These are phyloP conservation scores for Drosophila merina DNA, from an alignment of 2,888 invertebrate species.

Conservation along the genomic window DNA sequence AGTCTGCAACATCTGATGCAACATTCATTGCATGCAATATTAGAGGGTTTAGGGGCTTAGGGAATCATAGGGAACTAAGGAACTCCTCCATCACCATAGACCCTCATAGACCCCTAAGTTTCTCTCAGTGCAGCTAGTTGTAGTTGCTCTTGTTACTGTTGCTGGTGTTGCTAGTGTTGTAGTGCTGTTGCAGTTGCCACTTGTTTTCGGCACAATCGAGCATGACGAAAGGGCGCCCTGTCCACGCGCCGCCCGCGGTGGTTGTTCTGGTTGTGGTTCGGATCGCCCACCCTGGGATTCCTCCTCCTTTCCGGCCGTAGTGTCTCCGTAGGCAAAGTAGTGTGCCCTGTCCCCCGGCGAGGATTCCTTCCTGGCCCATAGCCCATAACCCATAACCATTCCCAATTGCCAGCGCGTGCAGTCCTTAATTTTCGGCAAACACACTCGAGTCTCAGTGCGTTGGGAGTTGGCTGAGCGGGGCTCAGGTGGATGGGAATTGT, in stretches of 20 bases:
- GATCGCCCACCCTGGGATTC: conserved; percentile 2
- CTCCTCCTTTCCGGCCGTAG: not conserved
- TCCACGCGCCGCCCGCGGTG: conserved; percentile 70
- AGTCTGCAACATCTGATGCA: not conserved
- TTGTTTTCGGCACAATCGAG: conserved; percentile 79
- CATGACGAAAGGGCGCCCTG: conserved; percentile 73
- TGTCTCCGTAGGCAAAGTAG: conserved; percentile 9
- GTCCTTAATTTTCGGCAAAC: conserved; percentile 69
- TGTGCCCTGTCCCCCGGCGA: not conserved
- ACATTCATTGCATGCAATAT: not conserved
- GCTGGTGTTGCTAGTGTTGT: conserved; percentile 22
- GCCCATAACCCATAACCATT: conserved; percentile 42
- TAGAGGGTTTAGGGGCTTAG: no score
- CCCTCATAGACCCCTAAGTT: rapidly evolving
- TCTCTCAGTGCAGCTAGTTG: not conserved
- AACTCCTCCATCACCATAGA: not conserved
- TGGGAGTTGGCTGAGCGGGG: not conserved
- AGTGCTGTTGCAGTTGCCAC: conserved; percentile 52
- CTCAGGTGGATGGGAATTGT: conserved; percentile 42
- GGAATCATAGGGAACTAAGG: no score
- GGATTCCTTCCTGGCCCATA: conserved; percentile 29
- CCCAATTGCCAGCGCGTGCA: conserved; percentile 53
- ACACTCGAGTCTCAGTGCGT: conserved; percentile 16
- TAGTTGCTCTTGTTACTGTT: conserved; percentile 16
- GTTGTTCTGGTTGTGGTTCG: conserved; percentile 58